A percentile compares a stretch with the other conserved stretches of the same genome.
Conservation (phyloP, 2,113 vertebrate species). For the Carassius carassius region DNA sequence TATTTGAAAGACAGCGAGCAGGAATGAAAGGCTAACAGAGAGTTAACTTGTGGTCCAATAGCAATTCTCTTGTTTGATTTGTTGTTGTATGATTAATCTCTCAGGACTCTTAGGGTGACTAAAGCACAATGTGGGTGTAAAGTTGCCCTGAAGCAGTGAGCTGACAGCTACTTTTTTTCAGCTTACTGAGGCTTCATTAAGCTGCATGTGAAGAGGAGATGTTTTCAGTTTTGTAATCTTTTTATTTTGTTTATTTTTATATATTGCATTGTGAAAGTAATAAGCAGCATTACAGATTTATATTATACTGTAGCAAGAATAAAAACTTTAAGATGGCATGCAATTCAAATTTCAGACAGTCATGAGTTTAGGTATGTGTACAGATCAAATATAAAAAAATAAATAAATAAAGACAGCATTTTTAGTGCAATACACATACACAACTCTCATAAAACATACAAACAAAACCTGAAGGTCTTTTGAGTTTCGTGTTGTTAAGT, state of each 20-base stretch:
- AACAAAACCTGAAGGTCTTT: not conserved
- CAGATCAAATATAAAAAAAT: not conserved
- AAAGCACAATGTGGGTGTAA: conserved; percentile 26
- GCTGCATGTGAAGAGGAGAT: not conserved
- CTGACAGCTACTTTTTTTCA: not conserved
- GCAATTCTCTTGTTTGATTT: not conserved
- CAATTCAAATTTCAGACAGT: not conserved
- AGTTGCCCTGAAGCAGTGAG: conserved; percentile 20
- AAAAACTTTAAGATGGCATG: not conserved
- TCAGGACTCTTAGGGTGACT: conserved; percentile 19
- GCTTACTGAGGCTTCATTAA: not conserved
- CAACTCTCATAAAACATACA: not conserved
- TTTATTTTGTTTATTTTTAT: not conserved
- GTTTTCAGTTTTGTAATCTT: not conserved
- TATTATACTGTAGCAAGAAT: not conserved
- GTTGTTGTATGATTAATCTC: conserved; percentile 18
- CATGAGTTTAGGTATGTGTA: not conserved
- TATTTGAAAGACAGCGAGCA: not conserved
- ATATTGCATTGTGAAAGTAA: not conserved
- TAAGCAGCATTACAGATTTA: not conserved
- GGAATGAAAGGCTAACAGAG: not conserved
- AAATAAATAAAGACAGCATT: not conserved
- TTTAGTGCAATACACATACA: not conserved
- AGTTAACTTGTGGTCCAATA: not conserved
- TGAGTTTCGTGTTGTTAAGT: not conserved